phyloP scores from a whole-genome alignment of 2,888 invertebrate genomes.

The Acleris laterana region DNA sequence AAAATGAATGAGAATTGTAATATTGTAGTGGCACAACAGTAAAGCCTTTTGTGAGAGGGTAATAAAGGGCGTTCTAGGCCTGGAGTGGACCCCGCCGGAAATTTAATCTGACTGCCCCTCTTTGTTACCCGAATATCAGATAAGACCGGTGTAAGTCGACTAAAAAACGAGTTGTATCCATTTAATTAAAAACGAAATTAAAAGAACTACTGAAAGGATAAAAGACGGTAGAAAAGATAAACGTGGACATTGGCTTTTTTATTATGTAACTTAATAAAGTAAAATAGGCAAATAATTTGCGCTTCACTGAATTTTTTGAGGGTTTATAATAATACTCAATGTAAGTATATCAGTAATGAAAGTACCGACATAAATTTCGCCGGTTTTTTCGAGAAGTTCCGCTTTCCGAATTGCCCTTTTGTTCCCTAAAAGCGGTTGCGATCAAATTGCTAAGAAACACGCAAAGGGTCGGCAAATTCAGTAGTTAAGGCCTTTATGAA shows the following conservation, averaged over 20 bases:
- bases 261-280: not conserved
- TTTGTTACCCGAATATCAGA: slow-evolving; percentile 75
- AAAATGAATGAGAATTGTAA: slow-evolving; percentile 70
- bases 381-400: slow-evolving; percentile 15
- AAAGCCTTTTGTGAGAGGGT: slow-evolving; percentile 74
- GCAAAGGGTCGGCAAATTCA: slow-evolving; percentile 38
- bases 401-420: slow-evolving; percentile 30
- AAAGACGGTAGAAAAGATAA: not conserved
- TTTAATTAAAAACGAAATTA: slow-evolving; percentile 61
- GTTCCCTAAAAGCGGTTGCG: slow-evolving; percentile 35
- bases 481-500: slow-evolving; percentile 37
- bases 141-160: slow-evolving; percentile 70
- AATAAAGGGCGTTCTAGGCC: slow-evolving; percentile 78
- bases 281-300: too few relatives aligned
- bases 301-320: slow-evolving; percentile 2
- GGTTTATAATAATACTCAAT: slow-evolving; percentile 2
- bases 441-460: slow-evolving; percentile 37
- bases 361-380: slow-evolving; percentile 18
- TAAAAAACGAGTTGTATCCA: slow-evolving; percentile 68
- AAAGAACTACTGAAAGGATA: slow-evolving; percentile 55
- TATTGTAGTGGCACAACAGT: slow-evolving; percentile 68
- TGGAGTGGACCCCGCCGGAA: slow-evolving; percentile 78
- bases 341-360: slow-evolving; percentile 13
- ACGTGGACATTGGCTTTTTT: not conserved
- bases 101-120: slow-evolving; percentile 78